Evolutionary conservation across 2,113 vertebrate genomes (phyloP).

Genomic region (Cyanoramphus novaezelandiae): DNA sequence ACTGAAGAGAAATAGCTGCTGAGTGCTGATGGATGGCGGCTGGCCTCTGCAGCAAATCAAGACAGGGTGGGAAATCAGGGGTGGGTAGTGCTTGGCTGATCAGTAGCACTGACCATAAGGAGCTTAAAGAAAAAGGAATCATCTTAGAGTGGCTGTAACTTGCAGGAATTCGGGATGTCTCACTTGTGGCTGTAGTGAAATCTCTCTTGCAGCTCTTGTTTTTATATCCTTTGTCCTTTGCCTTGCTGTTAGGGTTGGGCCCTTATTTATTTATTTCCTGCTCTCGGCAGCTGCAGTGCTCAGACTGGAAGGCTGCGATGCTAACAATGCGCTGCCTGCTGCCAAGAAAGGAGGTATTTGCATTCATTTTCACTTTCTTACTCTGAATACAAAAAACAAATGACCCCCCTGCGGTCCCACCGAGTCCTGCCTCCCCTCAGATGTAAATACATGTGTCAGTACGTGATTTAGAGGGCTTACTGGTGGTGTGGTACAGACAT

Average conservation of each 20-base stretch:
- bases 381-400: background rate
- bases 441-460: background rate
- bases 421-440: background rate
- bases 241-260: background rate
- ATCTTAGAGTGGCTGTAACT: background rate
- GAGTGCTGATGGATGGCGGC: background rate
- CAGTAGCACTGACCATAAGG: background rate
- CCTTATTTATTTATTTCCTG: conserved; percentile 48
- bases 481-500: background rate
- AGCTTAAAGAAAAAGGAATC: background rate
- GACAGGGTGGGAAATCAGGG: background rate
- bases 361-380: conserved; percentile 61
- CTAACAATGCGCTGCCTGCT: conserved; percentile 56
- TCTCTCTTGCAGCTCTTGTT: conserved; percentile 9
- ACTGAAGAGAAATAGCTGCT: background rate
- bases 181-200: background rate
- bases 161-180: background rate
- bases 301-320: conserved; percentile 16
- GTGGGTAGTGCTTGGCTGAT: background rate
- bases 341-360: conserved; percentile 58
- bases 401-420: rapidly evolving
- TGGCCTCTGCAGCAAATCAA: background rate
- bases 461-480: background rate
- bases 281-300: conserved; percentile 39
- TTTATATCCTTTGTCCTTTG: conserved; percentile 48